phyloP scores from a whole-genome alignment of 2,797 vertebrate genomes.

The Lepilemur septentrionalis region DNA sequence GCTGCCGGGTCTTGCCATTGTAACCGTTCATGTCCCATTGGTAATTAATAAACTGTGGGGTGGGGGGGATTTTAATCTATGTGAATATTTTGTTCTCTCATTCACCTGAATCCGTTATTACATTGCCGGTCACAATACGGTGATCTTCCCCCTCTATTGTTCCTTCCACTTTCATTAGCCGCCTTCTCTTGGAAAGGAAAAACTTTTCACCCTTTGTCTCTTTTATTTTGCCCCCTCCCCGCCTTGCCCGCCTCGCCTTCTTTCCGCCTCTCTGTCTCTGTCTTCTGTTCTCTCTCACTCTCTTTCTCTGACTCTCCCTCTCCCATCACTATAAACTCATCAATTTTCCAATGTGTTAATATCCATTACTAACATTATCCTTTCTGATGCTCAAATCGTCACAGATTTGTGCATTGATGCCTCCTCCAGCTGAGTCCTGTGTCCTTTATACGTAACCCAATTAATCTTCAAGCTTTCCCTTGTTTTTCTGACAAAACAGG shows the following conservation, averaged over 20 bases:
- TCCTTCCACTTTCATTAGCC: background rate
- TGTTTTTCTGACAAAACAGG: constrained; percentile 13
- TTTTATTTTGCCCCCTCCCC: background rate
- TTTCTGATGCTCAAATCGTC: constrained; percentile 39
- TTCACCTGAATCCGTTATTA: background rate
- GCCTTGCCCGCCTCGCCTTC: background rate
- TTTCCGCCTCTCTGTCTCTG: background rate
- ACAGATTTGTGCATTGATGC: background rate
- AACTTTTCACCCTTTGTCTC: background rate
- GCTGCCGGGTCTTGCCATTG: background rate
- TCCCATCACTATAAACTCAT: background rate
- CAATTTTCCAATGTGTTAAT: constrained; percentile 29
- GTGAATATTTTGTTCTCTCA: background rate
- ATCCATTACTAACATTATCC: background rate
- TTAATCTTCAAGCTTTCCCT: background rate
- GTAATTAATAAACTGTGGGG: background rate
- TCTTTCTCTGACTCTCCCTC: background rate
- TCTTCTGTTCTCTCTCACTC: background rate
- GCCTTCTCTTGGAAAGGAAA: background rate
- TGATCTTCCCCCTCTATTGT: background rate
- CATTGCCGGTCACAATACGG: background rate
- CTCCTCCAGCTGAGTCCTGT: background rate
- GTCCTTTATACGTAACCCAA: background rate
- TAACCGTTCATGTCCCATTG: background rate
- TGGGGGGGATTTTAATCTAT: background rate